Evolutionary conservation across 2,113 vertebrate genomes (phyloP), one percentile per base, ranked within the genome.

Genomic region (Tyrannus savana): DNA sequence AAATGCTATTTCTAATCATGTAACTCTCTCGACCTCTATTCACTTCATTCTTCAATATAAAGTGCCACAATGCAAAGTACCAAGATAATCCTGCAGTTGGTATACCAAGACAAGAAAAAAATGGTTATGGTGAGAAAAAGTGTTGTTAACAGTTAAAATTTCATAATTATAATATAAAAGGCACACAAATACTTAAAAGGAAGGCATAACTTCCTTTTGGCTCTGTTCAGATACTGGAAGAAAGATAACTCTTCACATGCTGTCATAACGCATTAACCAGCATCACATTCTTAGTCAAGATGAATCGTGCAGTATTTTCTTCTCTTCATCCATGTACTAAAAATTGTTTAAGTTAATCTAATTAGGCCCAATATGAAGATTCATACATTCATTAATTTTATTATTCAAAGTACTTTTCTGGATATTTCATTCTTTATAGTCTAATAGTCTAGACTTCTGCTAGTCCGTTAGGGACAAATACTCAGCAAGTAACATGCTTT

Each of bases 181-280:
- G 35, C 27, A 58, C 30, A 81, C 30, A 75, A 56, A 62, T 58
- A 59, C 59, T 91, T 76, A 89, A 31, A 91, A 81, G 63, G 59
- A 92, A 76, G 42, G 73, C 41, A 1, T 49, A 58, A 84, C 39
- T 97, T 96, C 92, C 80, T 92, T 96, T 56, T 89, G 83, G 59
- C 49, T 96, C 56, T 53, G 47, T 50, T 50, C 33, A 72, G 79
- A 79, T 83, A 94, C 66, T 46, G 27, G 33, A 88, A 92, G 55
- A 90, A 88, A 78, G 79, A 75, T 50, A 96, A 84, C 8, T 52
- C 37, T 47, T 71, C 46, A 41, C 27, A 81, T 62, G 39, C 47
- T 95, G 93, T 87, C 60, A 56, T 31, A 90, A 74, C 24, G 7
- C 35, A 62, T 78, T 82, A 91, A 87, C 39, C 49, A 67, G 18